Conservation (phyloP, 1,140 invertebrate genomes). For the Goniozus legneri region DNA sequence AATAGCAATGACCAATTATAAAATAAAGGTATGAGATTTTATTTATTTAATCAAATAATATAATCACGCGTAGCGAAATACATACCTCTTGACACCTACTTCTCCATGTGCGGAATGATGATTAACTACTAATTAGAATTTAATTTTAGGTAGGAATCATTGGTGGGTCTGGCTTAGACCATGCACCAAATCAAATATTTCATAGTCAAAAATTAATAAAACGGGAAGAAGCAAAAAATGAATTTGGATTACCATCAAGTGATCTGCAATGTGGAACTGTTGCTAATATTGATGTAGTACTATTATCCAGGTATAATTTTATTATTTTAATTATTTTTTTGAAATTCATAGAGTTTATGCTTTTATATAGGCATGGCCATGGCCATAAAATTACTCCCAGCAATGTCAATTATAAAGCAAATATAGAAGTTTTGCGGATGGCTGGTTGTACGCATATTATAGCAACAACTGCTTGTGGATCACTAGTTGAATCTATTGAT, state of each 20-base stretch:
- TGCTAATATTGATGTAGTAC: slow-evolving; percentile 70
- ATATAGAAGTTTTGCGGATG: slow-evolving; percentile 88
- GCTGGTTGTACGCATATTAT: slow-evolving; percentile 90
- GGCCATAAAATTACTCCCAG: slow-evolving; percentile 79
- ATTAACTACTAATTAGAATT: too few relatives aligned
- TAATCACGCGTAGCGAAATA: too few relatives aligned
- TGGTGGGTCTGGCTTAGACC: slow-evolving; percentile 88
- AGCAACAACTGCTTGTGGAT: slow-evolving; percentile 89
- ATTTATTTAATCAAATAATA: too few relatives aligned
- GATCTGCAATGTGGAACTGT: slow-evolving; percentile 76
- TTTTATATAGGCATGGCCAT: slow-evolving; percentile 72
- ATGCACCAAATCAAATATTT: slow-evolving; percentile 71
- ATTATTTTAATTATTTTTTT: background rate
- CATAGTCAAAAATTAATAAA: slow-evolving; percentile 60
- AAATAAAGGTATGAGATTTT: too few relatives aligned
- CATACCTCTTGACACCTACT: too few relatives aligned
- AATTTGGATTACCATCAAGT: slow-evolving; percentile 79
- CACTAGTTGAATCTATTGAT: slow-evolving; percentile 78
- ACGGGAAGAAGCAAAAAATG: slow-evolving; percentile 58
- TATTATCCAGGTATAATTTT: slow-evolving; percentile 68
- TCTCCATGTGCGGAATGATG: too few relatives aligned
- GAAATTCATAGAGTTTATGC: background rate
- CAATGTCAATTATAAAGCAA: slow-evolving; percentile 93
- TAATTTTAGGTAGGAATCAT: slow-evolving; percentile 95
- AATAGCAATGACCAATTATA: too few relatives aligned